phyloP scores from a whole-genome alignment of 2,113 vertebrate genomes.

The Actinemys pallida region DNA sequence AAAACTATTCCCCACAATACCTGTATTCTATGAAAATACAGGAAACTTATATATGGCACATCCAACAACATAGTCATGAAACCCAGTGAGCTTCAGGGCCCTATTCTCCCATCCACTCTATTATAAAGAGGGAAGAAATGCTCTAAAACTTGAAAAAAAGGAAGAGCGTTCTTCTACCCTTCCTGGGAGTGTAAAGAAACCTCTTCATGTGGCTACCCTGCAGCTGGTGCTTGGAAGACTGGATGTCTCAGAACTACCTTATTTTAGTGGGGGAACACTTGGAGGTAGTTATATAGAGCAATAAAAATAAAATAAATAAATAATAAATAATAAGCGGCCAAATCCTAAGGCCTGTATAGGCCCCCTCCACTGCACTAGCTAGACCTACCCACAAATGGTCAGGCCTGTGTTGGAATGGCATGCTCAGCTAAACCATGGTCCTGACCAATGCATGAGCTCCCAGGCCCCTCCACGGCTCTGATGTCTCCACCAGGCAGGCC shows the following conservation, averaged over 20 bases:
- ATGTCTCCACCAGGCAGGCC: no score
- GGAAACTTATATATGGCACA: background rate
- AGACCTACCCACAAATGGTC: background rate
- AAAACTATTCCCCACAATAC: background rate
- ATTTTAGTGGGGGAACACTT: background rate
- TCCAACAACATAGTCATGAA: background rate
- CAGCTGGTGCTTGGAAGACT: background rate
- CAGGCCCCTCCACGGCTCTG: background rate
- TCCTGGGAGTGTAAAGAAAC: background rate
- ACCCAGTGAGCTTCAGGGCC: no score
- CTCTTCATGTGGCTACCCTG: no score
- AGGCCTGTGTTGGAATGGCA: background rate
- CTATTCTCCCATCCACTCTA: background rate
- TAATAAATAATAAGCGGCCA: background rate
- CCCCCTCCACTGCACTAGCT: background rate
- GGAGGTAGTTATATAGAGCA: background rate
- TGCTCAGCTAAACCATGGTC: background rate
- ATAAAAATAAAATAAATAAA: no score
- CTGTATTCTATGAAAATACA: background rate
- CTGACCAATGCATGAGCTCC: background rate
- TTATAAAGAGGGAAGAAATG: background rate
- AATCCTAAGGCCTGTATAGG: background rate
- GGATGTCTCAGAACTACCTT: conserved; percentile 49
- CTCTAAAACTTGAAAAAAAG: background rate
- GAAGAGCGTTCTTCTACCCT: background rate